Evolutionary conservation across 23 tunicate genomes (phyloP).

Genomic region (Botrylloides violaceus): DNA sequence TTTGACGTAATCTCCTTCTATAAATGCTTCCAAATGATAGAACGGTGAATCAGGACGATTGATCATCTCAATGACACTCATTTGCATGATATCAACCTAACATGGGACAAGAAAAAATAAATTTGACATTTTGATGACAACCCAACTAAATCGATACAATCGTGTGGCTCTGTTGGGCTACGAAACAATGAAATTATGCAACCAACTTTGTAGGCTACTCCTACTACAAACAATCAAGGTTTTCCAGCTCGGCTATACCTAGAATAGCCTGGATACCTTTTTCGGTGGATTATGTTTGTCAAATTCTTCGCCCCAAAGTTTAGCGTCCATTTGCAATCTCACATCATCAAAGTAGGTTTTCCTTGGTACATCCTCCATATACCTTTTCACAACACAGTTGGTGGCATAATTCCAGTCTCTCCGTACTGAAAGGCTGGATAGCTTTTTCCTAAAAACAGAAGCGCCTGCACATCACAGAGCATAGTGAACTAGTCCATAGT

Average conservation of each 20-base stretch:
- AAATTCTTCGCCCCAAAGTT: constrained; percentile 92
- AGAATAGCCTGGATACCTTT: constrained; percentile 30
- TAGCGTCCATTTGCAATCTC: constrained; percentile 95
- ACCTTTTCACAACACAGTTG: constrained; percentile 70
- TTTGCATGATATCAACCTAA: constrained; percentile 99
- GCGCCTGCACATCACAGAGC: too few species aligned
- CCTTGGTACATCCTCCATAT: constrained; percentile 58
- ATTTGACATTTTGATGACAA: too few species aligned
- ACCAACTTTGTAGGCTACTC: background rate
- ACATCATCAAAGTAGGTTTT: constrained; percentile 83
- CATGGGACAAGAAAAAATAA: too few species aligned
- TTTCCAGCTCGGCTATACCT: too few species aligned
- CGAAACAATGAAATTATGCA: background rate
- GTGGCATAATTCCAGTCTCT: constrained; percentile 84
- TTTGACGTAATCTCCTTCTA: constrained; percentile 96
- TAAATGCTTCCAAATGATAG: constrained; percentile 90
- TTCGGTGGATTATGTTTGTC: constrained; percentile 95
- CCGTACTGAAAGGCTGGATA: constrained; percentile 51
- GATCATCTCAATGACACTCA: constrained; percentile 79
- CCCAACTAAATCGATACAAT: too few species aligned
- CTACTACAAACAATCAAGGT: too few species aligned
- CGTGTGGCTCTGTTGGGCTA: background rate
- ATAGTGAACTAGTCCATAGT: too few species aligned
- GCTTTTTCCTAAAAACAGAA: constrained; percentile 64
- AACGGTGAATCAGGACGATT: constrained; percentile 61